These are phyloP conservation scores for Willowsia nigromaculata DNA, from an alignment of 2,888 invertebrate genomes.

Conservation along the genomic window DNA sequence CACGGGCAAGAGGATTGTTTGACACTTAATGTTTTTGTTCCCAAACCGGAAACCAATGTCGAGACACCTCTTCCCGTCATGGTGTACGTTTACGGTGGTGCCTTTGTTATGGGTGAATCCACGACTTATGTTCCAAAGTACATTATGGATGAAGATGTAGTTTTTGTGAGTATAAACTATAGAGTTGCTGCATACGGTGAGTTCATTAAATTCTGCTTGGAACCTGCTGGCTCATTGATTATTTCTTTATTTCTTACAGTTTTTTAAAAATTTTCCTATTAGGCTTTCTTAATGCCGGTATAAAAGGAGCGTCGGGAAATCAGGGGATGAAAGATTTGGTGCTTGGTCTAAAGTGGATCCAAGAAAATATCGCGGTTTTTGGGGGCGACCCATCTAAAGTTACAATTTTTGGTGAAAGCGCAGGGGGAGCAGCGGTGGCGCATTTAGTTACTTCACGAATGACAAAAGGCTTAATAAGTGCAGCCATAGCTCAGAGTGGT, in stretches of 20 bases:
- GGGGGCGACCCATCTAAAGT: constrained; percentile 45
- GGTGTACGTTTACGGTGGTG: constrained; percentile 63
- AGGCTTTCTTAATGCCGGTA: constrained; percentile 69
- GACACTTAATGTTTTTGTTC: constrained; percentile 71
- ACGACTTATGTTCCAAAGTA: constrained; percentile 33
- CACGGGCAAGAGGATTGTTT: constrained; percentile 73
- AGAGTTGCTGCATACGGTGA: constrained; percentile 46
- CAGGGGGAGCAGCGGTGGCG: constrained; percentile 39
- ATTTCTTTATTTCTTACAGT: too few relatives aligned
- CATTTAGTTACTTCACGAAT: constrained; percentile 63
- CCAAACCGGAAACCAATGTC: constrained; percentile 20
- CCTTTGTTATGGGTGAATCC: constrained; percentile 41
- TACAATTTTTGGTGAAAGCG: constrained; percentile 50
- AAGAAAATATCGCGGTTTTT: constrained; percentile 12
- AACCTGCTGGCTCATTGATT: too few relatives aligned
- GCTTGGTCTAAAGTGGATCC: constrained; percentile 51
- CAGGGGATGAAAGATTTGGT: constrained; percentile 60
- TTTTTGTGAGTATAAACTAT: constrained; percentile 59
- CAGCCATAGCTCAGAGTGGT: constrained; percentile 60
- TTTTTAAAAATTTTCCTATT: neutral
- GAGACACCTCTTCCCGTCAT: constrained; percentile 56
- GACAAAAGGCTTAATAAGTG: constrained; percentile 50
- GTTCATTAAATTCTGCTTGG: too few relatives aligned
- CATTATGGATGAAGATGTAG: constrained; percentile 63
- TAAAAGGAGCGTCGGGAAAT: constrained; percentile 66